phyloP scores from a whole-genome alignment of 2,888 invertebrate genomes.

The Drosophila imparisetae region DNA sequence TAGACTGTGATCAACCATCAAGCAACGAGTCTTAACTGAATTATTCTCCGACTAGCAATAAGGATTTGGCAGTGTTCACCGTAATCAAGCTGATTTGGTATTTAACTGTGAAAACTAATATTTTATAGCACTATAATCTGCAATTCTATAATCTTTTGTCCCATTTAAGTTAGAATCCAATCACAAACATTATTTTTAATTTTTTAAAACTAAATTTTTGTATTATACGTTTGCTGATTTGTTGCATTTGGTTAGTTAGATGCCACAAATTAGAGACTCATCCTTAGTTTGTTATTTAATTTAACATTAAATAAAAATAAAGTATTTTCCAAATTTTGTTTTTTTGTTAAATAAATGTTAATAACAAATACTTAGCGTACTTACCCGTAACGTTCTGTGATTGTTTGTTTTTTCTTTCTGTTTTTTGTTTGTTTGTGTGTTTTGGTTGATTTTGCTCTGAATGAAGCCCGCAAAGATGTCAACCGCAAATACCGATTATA shows the following conservation, averaged over 20 bases:
- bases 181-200: neutral
- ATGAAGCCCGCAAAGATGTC: constrained; percentile 69
- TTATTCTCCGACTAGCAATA: neutral
- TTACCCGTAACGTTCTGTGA: constrained; percentile 22
- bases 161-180: neutral
- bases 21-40: neutral
- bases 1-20: neutral
- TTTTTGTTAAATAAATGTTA: neutral
- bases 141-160: neutral
- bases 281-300: neutral
- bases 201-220: neutral
- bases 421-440: constrained; percentile 5
- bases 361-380: constrained; percentile 2
- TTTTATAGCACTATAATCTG: neutral
- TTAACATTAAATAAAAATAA: neutral
- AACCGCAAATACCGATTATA: constrained; percentile 67
- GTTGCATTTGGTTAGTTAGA: neutral
- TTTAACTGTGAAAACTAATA: neutral
- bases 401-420: neutral
- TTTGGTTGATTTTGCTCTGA: constrained; percentile 40
- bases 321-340: neutral
- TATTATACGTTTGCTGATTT: neutral
- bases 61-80: neutral
- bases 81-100: neutral
- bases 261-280: neutral